Conservation (phyloP, 2,888 invertebrate species). For the Choreutis nemorana region DNA sequence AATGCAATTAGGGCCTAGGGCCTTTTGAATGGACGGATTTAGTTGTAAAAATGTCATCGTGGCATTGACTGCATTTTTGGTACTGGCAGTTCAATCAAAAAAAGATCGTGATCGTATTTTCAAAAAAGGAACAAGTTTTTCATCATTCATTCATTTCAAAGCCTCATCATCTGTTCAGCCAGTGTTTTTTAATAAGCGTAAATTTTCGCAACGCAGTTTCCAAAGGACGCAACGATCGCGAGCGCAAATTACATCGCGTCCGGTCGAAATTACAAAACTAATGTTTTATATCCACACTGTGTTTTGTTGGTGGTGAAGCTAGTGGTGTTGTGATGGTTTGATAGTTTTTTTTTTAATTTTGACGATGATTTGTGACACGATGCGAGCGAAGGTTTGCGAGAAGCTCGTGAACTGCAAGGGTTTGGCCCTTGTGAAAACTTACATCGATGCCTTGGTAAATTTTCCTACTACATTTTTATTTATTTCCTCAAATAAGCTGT, state of each 20-base stretch:
- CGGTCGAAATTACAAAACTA: constrained; percentile 43
- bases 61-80: too few relatives aligned
- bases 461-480: constrained; percentile 1
- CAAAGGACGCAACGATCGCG: too few relatives aligned
- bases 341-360: constrained; percentile 10
- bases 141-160: too few relatives aligned
- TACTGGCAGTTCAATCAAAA: too few relatives aligned
- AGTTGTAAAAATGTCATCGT: too few relatives aligned
- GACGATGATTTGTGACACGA: constrained; percentile 46
- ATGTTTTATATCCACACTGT: constrained; percentile 25
- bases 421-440: constrained; percentile 43
- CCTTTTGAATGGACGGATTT: too few relatives aligned
- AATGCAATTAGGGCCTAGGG: constrained; percentile 40
- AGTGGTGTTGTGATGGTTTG: constrained; percentile 17
- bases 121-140: too few relatives aligned
- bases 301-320: constrained; percentile 20
- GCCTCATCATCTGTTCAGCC: too few relatives aligned
- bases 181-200: too few relatives aligned
- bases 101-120: too few relatives aligned
- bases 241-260: constrained; percentile 36
- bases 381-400: constrained; percentile 48
- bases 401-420: constrained; percentile 50
- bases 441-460: constrained; percentile 46
- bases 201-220: too few relatives aligned
- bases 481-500: background rate